Conservation (phyloP, 2,797 vertebrate genomes). For the Florisuga fusca region DNA sequence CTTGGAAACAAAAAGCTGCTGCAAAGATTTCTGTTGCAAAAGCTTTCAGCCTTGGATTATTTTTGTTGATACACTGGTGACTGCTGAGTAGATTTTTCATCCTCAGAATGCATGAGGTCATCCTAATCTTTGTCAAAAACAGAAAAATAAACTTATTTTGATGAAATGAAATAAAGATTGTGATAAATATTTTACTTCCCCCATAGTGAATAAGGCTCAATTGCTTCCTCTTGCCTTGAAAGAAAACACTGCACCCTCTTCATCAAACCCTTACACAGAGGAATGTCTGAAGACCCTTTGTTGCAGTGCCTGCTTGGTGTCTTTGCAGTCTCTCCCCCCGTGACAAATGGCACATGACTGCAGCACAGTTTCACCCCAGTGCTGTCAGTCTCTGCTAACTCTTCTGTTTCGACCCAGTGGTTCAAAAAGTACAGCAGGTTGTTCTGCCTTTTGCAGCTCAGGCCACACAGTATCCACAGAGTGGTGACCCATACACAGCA, state of each 20-base stretch:
- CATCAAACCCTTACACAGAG: not conserved
- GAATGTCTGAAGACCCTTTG: not conserved
- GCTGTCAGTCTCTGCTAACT: not conserved
- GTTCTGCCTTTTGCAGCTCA: not conserved
- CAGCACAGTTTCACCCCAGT: not conserved
- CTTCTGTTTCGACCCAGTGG: not conserved
- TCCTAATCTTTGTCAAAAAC: not conserved
- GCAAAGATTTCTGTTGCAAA: not conserved
- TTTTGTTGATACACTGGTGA: not conserved
- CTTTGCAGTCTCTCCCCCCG: not conserved
- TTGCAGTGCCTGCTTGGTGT: not conserved
- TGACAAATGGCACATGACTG: not conserved
- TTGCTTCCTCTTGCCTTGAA: not conserved
- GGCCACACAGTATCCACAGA: not conserved
- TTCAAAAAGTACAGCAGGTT: not conserved
- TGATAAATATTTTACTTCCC: not conserved
- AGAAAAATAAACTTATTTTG: not conserved
- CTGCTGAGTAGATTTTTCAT: not conserved
- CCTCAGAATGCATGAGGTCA: not conserved
- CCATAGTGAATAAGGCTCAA: not conserved
- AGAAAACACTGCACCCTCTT: not conserved
- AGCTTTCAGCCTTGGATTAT: not conserved
- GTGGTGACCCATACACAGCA: constrained; percentile 1
- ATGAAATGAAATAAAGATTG: not conserved
- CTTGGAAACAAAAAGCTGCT: not conserved